phyloP scores from a whole-genome alignment of 2,888 invertebrate genomes.

The Cinara cedri region DNA sequence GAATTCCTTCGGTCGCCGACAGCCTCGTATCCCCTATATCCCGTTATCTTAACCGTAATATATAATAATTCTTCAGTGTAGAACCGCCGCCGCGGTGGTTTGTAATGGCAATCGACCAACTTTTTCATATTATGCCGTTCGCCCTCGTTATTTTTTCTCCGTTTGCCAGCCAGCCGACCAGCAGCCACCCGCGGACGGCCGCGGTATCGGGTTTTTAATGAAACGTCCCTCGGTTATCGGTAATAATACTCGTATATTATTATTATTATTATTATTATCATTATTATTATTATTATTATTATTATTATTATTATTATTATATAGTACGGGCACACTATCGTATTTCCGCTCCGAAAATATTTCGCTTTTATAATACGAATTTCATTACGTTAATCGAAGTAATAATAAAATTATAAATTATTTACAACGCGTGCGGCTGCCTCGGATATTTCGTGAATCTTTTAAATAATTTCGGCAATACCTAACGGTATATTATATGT shows the following conservation, averaged over 20 bases:
- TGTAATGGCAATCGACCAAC: conserved; percentile 5
- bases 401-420: no score
- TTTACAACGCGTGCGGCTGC: no score
- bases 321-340: no score
- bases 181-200: neutral
- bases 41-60: conserved; percentile 2
- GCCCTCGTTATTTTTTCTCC: no score
- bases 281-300: no score
- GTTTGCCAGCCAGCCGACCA: no score
- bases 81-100: neutral
- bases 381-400: neutral
- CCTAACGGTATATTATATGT: no score
- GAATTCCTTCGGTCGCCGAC: conserved; percentile 24
- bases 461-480: no score
- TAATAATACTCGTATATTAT: no score
- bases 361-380: neutral
- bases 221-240: conserved; percentile 8
- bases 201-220: neutral
- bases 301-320: no score
- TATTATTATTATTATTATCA: no score
- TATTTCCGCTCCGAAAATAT: conserved; percentile 8
- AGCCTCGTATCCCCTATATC: neutral
- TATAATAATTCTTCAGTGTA: neutral
- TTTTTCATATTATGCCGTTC: conserved; percentile 4
- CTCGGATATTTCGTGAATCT: no score